Evolutionary conservation across 1,140 invertebrate genomes (phyloP), one percentile per base, ranked within the genome.

Genomic region (Trissolcus basalis): DNA sequence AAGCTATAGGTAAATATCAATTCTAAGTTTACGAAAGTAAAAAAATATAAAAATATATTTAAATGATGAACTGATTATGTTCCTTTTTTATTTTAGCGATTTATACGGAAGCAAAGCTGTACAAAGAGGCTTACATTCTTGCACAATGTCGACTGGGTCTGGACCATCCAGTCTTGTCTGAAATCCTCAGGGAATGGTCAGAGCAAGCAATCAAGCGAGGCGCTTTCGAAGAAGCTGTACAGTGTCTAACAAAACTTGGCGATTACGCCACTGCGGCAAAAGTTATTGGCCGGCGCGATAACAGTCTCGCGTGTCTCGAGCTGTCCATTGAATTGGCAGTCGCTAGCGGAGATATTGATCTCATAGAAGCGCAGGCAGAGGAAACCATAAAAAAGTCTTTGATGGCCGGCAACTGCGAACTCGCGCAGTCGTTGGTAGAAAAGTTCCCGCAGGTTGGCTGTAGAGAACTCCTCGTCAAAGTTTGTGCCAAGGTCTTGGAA

Each of bases 51-150:
- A 14, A 47, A 47, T 6, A 14, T 15, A 47, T 43, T 8, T 8
- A 9, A 6, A n/a, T 11, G 6, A 43, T 43, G 4, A 11, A 43
- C 39, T 43, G n/a, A n/a, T n/a, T n/a, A n/a, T n/a, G n/a, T n/a
- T n/a, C n/a, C 9, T 4, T 89, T 93, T 9, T 39, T 39, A 35
- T 11, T 11, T 11, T 4, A 58, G 84, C 91, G 27, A 80, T 91
- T 33, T 88, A 93, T 47, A 82, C 87, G 27, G 80, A 89, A 43
- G 86, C 88, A 13, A 87, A 88, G 58, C 83, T 92, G 60, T 92
- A 87, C 70, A 89, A 89, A 75, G 92, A 94, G 85, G 92, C 92
- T 7, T 88, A 92, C 35, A 87, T 88, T 13, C 82, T 94, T 8
- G 92, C 91, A 1, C 90, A 90, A 69, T 89, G 88, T 59, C 87